phyloP scores from a whole-genome alignment of 2,113 vertebrate species.

The Pleuronectes platessa region DNA sequence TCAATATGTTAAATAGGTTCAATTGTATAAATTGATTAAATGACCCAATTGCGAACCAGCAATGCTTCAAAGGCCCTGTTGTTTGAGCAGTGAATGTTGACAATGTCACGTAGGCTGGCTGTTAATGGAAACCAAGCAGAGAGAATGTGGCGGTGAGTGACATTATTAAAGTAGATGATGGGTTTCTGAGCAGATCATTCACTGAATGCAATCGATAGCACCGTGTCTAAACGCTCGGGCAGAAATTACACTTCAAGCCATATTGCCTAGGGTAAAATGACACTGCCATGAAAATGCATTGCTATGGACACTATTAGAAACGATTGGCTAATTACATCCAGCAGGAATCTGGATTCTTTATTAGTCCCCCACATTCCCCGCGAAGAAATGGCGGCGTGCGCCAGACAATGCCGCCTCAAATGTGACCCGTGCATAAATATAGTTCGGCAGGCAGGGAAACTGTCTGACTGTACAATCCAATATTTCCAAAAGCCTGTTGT shows the following conservation, averaged over 20 bases:
- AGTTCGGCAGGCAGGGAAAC: conserved; percentile 28
- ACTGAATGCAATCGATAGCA: conserved; percentile 69
- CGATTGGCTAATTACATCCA: conserved; percentile 66
- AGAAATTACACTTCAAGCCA: conserved; percentile 63
- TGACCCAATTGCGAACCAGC: conserved; percentile 61
- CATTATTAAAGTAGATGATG: conserved; percentile 76
- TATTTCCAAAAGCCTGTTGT: conserved; percentile 60
- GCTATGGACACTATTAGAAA: conserved; percentile 69
- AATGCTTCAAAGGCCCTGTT: conserved; percentile 63
- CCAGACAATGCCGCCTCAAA: conserved; percentile 10
- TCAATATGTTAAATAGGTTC: conserved; percentile 80
- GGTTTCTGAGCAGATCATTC: conserved; percentile 72
- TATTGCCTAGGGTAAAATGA: conserved; percentile 45
- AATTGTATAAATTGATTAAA: conserved; percentile 78
- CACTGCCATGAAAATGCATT: conserved; percentile 61
- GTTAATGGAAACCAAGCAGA: conserved; percentile 64
- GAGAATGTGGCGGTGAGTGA: conserved; percentile 62
- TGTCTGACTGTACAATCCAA: conserved; percentile 56
- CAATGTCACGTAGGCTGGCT: conserved; percentile 57
- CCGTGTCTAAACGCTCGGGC: conserved; percentile 54
- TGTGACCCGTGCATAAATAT: conserved; percentile 48
- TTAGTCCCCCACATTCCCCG: conserved; percentile 9
- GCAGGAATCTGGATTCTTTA: conserved; percentile 43
- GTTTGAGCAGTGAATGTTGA: conserved; percentile 63
- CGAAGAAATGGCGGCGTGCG: not conserved